Conservation (phyloP, 1,140 invertebrate genomes). For the Cherax quadricarinatus region DNA sequence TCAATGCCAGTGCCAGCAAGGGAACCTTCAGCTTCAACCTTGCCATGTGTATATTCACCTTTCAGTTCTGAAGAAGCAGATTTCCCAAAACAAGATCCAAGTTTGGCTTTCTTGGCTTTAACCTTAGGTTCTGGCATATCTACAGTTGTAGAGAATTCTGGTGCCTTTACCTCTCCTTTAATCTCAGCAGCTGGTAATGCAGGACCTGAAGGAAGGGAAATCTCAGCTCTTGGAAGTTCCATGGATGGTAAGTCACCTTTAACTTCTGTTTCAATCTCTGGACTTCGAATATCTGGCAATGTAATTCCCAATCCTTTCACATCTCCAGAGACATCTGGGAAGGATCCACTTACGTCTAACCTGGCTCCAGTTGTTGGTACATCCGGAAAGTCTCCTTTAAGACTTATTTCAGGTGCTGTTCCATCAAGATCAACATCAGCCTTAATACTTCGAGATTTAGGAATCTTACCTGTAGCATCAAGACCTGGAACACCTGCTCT, state of each 20-base stretch:
- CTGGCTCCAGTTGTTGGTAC: not conserved
- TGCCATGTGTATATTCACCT: slow-evolving; percentile 36
- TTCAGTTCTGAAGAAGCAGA: not conserved
- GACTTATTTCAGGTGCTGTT: slow-evolving; percentile 26
- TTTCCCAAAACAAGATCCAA: not conserved
- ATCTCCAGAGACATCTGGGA: slow-evolving; percentile 10
- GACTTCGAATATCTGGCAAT: slow-evolving; percentile 16
- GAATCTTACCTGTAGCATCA: slow-evolving; percentile 21
- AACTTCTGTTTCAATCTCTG: slow-evolving; percentile 43
- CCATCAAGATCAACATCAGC: slow-evolving; percentile 34
- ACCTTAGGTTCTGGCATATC: slow-evolving; percentile 23
- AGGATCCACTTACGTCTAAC: not conserved
- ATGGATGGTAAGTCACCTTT: not conserved
- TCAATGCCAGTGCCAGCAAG: not conserved
- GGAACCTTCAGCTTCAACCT: slow-evolving; percentile 1
- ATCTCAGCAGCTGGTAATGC: not conserved
- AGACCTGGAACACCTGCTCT: slow-evolving; percentile 31
- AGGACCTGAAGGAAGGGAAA: not conserved
- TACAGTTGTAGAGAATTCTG: slow-evolving; percentile 9
- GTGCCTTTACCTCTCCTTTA: slow-evolving; percentile 37
- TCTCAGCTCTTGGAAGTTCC: slow-evolving; percentile 22
- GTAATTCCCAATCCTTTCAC: slow-evolving; percentile 23
- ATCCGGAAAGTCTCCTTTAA: not conserved
- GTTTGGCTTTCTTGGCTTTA: slow-evolving; percentile 27
- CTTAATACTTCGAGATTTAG: not conserved